A percentile compares a stretch with the other conserved stretches of the same genome.
Conservation (phyloP, 2,797 vertebrate genomes). For the Peromyscus melanophrys region DNA sequence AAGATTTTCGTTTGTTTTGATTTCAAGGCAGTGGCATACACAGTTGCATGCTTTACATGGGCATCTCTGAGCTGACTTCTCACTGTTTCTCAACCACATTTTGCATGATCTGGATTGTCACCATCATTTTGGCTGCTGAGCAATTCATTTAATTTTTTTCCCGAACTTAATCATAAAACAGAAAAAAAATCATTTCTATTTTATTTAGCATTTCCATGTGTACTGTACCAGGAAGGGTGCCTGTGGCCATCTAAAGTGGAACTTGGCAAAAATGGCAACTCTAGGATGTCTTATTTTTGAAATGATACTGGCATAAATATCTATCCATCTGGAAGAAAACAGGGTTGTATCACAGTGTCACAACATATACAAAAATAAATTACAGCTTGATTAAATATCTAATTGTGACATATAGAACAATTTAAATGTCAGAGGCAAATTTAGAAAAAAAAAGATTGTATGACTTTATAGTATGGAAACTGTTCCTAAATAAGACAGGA, state of each 20-base stretch:
- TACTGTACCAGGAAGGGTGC: constrained; percentile 70
- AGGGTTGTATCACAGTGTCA: constrained; percentile 80
- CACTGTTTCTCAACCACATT: constrained; percentile 17
- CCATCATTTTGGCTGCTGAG: constrained; percentile 55
- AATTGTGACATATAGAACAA: constrained; percentile 85
- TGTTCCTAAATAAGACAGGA: constrained; percentile 81
- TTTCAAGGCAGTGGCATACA: background rate
- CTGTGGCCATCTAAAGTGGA: constrained; percentile 79
- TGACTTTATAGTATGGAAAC: constrained; percentile 77
- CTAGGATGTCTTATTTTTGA: constrained; percentile 82
- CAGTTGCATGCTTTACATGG: background rate
- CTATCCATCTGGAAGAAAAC: constrained; percentile 83
- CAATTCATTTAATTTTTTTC: constrained; percentile 72
- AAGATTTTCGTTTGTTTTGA: constrained; percentile 10
- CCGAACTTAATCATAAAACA: constrained; percentile 56
- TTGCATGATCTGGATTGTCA: constrained; percentile 36
- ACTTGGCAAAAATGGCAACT: constrained; percentile 83
- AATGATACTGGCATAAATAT: constrained; percentile 84
- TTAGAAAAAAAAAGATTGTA: constrained; percentile 79
- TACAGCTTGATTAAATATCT: constrained; percentile 83
- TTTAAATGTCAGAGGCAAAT: constrained; percentile 85
- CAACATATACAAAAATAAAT: constrained; percentile 83
- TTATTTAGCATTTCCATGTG: constrained; percentile 78
- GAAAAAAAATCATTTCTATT: constrained; percentile 73
- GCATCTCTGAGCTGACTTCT: constrained; percentile 17